Conservation (phyloP, 2,797 vertebrate genomes). For the Discoglossus pictus region DNA sequence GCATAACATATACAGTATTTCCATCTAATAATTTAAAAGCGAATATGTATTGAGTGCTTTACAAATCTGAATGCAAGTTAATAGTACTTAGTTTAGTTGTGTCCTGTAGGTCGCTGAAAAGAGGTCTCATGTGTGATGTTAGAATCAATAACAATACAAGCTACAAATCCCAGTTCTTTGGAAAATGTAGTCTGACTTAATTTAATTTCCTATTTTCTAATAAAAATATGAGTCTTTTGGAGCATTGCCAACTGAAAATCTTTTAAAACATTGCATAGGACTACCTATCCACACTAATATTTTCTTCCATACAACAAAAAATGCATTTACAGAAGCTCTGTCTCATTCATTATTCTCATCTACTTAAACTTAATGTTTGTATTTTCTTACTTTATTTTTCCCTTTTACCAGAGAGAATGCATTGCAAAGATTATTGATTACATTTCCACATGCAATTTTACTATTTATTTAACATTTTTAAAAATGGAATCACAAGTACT, state of each 20-base stretch:
- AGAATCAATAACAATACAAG: conserved; percentile 43
- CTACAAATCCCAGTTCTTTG: conserved; percentile 30
- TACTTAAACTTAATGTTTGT: conserved; percentile 31
- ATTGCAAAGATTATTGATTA: conserved; percentile 34
- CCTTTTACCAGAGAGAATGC: conserved; percentile 8
- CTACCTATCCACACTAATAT: conserved; percentile 21
- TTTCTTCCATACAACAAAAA: conserved; percentile 28
- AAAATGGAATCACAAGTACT: conserved; percentile 34
- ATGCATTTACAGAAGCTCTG: conserved; percentile 18
- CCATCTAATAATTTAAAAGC: no score
- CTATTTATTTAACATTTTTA: conserved; percentile 30
- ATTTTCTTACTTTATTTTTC: conserved; percentile 24
- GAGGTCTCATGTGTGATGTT: conserved; percentile 35
- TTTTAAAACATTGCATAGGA: conserved; percentile 10
- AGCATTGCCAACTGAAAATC: conserved; percentile 23
- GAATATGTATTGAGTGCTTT: no score
- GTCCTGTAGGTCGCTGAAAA: conserved; percentile 26
- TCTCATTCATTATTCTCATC: conserved; percentile 31
- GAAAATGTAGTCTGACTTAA: conserved; percentile 45
- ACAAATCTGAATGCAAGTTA: conserved; percentile 6
- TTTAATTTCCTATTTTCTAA: conserved; percentile 45
- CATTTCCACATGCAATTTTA: conserved; percentile 15
- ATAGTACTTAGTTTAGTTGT: conserved; percentile 12
- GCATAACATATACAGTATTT: no score
- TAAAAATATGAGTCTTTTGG: conserved; percentile 49